These are phyloP conservation scores for Mamestra configurata DNA, from an alignment of 1,140 invertebrate genomes.

Conservation along the genomic window DNA sequence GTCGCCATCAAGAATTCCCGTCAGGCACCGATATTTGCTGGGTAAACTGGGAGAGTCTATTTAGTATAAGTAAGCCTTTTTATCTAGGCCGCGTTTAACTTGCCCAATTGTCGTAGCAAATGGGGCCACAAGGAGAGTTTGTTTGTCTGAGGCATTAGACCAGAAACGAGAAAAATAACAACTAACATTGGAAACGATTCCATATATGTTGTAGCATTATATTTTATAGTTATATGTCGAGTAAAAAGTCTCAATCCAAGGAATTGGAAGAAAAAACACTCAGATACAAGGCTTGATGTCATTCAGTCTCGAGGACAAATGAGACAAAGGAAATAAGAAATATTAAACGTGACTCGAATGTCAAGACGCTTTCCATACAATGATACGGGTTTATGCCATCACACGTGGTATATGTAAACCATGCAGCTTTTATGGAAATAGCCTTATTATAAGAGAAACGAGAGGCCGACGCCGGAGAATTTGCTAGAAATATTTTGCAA, in stretches of 20 bases:
- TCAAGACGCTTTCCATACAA: conserved; percentile 79
- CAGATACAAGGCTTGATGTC: conserved; percentile 75
- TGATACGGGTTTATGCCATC: conserved; percentile 74
- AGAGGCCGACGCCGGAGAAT: conserved; percentile 69
- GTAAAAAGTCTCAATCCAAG: conserved; percentile 56
- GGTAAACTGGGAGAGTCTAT: conserved; percentile 26
- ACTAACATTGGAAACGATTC: not conserved
- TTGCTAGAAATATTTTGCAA: conserved; percentile 64
- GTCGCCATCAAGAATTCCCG: conserved; percentile 45
- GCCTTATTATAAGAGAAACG: conserved; percentile 77
- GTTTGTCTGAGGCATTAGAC: conserved; percentile 31
- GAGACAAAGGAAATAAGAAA: conserved; percentile 87
- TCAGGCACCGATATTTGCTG: conserved; percentile 50
- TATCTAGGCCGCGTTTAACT: conserved; percentile 50
- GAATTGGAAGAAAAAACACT: conserved; percentile 76
- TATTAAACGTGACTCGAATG: conserved; percentile 86
- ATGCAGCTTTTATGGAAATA: conserved; percentile 81
- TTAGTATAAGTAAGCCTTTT: conserved; percentile 49
- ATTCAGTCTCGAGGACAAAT: conserved; percentile 84
- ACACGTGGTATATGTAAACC: conserved; percentile 79
- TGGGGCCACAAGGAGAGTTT: conserved; percentile 34
- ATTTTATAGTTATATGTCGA: conserved; percentile 39
- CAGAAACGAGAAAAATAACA: conserved; percentile 1
- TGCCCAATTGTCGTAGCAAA: conserved; percentile 46
- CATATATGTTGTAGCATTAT: not conserved